Evolutionary conservation across 2,797 vertebrate species (phyloP), one percentile per base, ranked within the genome.

Genomic region (Characodon lateralis): DNA sequence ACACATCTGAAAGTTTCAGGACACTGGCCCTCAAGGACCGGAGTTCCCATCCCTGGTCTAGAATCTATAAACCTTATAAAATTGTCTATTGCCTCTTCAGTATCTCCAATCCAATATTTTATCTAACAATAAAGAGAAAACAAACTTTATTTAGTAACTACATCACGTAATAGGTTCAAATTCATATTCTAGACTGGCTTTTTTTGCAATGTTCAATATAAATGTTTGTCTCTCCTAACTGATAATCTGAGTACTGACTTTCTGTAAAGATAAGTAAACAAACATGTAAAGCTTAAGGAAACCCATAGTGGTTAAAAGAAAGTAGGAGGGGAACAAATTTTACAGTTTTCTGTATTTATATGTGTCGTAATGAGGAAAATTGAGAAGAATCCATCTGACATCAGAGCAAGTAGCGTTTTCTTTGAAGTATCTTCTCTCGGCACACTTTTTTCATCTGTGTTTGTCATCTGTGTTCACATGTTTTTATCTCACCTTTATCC

Each of bases 401-500:
- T 24, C 51, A 24, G 24, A n/a, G 24, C 2, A n/a, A 14, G 39
- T 14, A 55, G 22, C n/a, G 0, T 69, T 22, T 9, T 43, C 26
- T 46, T 26, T 8, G 6, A 46, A 6, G 12, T 39, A 51, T 58
- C 31, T 51, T 41, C 12, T 50, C 3, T 78, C 7, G 39, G 28
- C 39, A 55, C 61, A n/a, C 13, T 13, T 24, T 69, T 75, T 73
- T 72, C 20, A 43, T 18, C 5, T 35, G 51, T 35, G 51, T 77
- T 63, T 85, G 59, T 70, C 50, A 28, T 55, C 39, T 51, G 39
- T 53, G 22, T 73, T 72, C 79, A 75, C 22, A n/a, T 8, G 43
- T 35, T 55, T 58, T 58, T 50, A n/a, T 41, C 3, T 70, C 41
- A 13, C 31, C 6, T 71, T 8, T 68, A 14, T 3, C 7, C 18